Evolutionary conservation across 2,797 vertebrate species (phyloP).

Genomic region (Sebastiscus albofasciatus): DNA sequence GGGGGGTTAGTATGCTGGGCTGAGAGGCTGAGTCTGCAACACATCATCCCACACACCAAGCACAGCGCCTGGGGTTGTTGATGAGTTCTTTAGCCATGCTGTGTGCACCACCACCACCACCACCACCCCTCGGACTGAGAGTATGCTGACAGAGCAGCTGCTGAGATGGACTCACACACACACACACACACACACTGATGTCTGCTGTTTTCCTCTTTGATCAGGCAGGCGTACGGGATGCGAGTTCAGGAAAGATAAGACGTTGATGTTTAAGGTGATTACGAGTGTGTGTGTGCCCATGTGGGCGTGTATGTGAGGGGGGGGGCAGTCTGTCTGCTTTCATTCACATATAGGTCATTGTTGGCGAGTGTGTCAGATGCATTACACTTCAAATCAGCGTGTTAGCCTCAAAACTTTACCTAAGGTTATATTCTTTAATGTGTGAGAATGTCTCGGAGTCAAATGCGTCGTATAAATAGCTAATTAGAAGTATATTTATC

Average conservation of each 20-base stretch:
- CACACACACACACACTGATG: conserved; percentile 26
- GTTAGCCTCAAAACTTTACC: background rate
- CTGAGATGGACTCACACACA: conserved; percentile 51
- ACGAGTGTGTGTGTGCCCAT: conserved; percentile 13
- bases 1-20: background rate
- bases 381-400: conserved; percentile 26
- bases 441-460: conserved; percentile 4
- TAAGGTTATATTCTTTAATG: background rate
- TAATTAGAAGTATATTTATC: conserved; percentile 1
- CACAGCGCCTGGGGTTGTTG: conserved; percentile 70
- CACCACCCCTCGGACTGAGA: conserved; percentile 29
- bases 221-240: conserved; percentile 48
- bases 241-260: conserved; percentile 58
- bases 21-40: conserved; percentile 71
- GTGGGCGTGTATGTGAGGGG: conserved; percentile 20
- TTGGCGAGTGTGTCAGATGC: conserved; percentile 34
- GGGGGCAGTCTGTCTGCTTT: conserved; percentile 34
- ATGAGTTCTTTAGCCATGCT: conserved; percentile 78
- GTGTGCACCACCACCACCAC: conserved; percentile 29
- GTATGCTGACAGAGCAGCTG: conserved; percentile 78
- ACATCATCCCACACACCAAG: conserved; percentile 70
- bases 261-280: conserved; percentile 68
- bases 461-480: conserved; percentile 1
- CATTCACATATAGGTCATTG: conserved; percentile 60
- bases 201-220: conserved; percentile 66